phyloP scores from a whole-genome alignment of 2,888 invertebrate genomes.

The Andricus curvator region DNA sequence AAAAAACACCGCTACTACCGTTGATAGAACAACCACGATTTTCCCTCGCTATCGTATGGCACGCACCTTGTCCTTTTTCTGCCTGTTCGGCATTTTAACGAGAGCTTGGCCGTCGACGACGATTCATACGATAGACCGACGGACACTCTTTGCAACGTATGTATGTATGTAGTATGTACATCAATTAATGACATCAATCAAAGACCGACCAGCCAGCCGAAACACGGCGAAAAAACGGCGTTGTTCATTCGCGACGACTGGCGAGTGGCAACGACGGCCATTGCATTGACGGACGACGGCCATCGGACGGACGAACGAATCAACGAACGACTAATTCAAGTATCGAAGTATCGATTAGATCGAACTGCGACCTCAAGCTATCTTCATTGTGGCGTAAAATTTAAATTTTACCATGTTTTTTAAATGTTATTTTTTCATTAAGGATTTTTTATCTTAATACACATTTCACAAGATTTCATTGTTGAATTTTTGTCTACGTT shows the following conservation, averaged over 20 bases:
- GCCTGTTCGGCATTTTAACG: constrained; percentile 71
- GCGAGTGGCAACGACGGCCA: background rate
- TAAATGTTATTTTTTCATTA: too few species aligned
- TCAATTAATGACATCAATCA: constrained; percentile 36
- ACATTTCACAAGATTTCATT: too few species aligned
- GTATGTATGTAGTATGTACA: constrained; percentile 32
- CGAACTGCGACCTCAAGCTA: background rate
- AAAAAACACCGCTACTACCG: constrained; percentile 29
- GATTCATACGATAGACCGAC: constrained; percentile 56
- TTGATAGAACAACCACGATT: constrained; percentile 23
- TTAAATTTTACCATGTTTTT: background rate
- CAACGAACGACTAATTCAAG: background rate
- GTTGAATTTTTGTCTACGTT: too few species aligned
- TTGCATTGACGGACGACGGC: background rate
- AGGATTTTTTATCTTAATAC: too few species aligned
- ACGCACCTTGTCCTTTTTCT: constrained; percentile 75
- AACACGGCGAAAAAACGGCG: constrained; percentile 44
- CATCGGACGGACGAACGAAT: background rate
- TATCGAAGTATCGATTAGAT: background rate
- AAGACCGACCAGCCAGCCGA: constrained; percentile 29
- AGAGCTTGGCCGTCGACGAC: constrained; percentile 50
- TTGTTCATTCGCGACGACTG: constrained; percentile 42
- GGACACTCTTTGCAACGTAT: constrained; percentile 54
- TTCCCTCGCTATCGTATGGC: constrained; percentile 41
- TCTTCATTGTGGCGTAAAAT: background rate